phyloP scores from a whole-genome alignment of 2,888 invertebrate species.

The Drosophila emarginata region DNA sequence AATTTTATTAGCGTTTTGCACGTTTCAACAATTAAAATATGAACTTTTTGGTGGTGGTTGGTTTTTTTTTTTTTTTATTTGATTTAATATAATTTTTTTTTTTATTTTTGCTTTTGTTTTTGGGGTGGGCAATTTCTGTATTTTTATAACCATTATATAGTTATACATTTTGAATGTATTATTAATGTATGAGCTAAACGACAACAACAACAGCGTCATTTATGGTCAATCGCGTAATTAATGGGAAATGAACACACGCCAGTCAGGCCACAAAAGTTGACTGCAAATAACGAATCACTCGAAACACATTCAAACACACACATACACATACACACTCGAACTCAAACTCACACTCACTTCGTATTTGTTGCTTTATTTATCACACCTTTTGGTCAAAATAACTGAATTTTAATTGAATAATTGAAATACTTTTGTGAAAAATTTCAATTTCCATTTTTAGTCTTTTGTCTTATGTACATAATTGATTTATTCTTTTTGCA shows the following conservation, averaged over 20 bases:
- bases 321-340: conserved; percentile 6
- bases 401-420: conserved; percentile 70
- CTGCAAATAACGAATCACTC: conserved; percentile 53
- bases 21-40: conserved; percentile 60
- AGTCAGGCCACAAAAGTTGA: conserved; percentile 50
- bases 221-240: conserved; percentile 53
- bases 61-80: too few species aligned
- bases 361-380: conserved; percentile 45
- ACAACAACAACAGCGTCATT: conserved; percentile 30
- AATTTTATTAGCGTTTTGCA: conserved; percentile 57
- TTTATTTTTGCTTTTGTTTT: not conserved
- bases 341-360: not conserved
- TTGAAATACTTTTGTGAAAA: conserved; percentile 63
- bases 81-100: not conserved
- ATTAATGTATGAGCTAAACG: conserved; percentile 57
- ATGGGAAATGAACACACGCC: conserved; percentile 55
- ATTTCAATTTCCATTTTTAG: conserved; percentile 45
- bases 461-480: conserved; percentile 45
- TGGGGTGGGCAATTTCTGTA: conserved; percentile 52
- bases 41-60: conserved; percentile 66
- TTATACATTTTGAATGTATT: conserved; percentile 64
- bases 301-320: conserved; percentile 18
- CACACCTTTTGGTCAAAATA: conserved; percentile 57
- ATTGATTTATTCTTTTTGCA: conserved; percentile 50
- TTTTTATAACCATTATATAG: conserved; percentile 55